These are phyloP conservation scores for Metaphire vulgaris DNA, from an alignment of 1,140 invertebrate genomes.

Conservation along the genomic window DNA sequence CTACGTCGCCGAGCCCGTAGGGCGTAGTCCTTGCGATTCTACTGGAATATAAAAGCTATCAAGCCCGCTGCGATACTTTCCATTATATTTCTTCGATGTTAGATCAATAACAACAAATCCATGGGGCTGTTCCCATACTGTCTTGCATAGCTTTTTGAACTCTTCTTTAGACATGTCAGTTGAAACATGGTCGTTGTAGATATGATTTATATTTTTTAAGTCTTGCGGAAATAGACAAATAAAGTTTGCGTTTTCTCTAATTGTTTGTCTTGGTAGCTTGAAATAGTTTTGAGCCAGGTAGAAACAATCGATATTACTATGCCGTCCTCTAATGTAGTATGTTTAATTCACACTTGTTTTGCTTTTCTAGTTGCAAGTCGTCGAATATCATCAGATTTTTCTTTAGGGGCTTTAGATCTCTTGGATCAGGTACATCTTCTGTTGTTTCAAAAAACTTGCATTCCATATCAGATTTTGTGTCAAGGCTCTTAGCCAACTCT, in stretches of 20 bases:
- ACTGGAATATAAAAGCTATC: background rate
- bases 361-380: background rate
- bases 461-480: constrained; percentile 13
- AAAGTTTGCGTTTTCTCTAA: constrained; percentile 25
- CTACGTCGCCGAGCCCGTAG: too few species aligned
- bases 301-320: constrained; percentile 24
- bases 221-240: constrained; percentile 20
- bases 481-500: background rate
- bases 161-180: constrained; percentile 14
- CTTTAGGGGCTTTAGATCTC: background rate
- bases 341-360: background rate
- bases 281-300: constrained; percentile 30
- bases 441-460: constrained; percentile 18
- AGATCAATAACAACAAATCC: constrained; percentile 17
- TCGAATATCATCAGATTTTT: background rate
- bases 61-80: background rate
- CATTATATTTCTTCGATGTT: background rate
- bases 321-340: background rate
- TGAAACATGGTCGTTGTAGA: constrained; percentile 14
- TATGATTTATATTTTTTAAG: constrained; percentile 6
- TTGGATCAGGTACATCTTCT: constrained; percentile 28
- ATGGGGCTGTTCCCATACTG: constrained; percentile 2
- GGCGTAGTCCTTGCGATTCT: too few species aligned
- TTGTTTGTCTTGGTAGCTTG: constrained; percentile 24
- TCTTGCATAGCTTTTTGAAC: constrained; percentile 20